A percentile compares a stretch with the other conserved stretches of the same genome.
phyloP scores from a whole-genome alignment of 2,797 vertebrate genomes.

The Urophycis tenuis region DNA sequence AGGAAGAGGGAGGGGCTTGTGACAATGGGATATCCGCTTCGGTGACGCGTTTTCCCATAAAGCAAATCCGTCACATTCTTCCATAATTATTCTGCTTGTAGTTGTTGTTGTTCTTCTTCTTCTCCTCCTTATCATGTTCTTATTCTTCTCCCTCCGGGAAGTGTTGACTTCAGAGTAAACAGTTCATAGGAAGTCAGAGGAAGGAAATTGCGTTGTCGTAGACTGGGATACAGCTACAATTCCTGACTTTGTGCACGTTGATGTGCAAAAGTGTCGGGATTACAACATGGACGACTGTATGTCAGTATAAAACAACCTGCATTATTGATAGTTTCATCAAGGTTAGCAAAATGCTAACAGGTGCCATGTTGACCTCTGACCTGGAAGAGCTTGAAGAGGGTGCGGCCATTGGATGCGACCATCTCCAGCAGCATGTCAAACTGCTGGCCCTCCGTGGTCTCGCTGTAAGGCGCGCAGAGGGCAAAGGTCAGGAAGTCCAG shows the following conservation, averaged over 20 bases:
- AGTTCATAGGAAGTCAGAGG: background rate
- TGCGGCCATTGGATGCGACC: constrained; percentile 92
- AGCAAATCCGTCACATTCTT: too few species aligned
- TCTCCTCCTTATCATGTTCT: background rate
- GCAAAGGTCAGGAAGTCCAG: constrained; percentile 98
- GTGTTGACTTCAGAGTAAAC: background rate
- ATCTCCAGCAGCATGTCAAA: constrained; percentile 99
- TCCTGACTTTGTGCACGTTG: too few species aligned
- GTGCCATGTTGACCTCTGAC: constrained; percentile 56
- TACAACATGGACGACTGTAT: background rate
- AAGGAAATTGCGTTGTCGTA: too few species aligned
- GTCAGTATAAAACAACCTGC: background rate
- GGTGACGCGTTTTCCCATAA: too few species aligned
- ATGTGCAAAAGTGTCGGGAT: too few species aligned
- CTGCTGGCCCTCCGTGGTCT: constrained; percentile 97
- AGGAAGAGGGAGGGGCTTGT: too few species aligned
- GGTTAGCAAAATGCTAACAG: too few species aligned
- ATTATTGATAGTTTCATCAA: background rate
- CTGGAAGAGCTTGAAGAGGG: constrained; percentile 97
- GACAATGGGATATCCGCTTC: too few species aligned
- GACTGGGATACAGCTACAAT: too few species aligned
- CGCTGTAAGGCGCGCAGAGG: constrained; percentile 97
- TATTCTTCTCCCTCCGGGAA: background rate
- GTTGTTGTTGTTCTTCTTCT: too few species aligned
- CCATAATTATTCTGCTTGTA: too few species aligned